Base-by-base conservation (phyloP, 2,888 invertebrate genomes). In the Cheilosia variabilis region DNA sequence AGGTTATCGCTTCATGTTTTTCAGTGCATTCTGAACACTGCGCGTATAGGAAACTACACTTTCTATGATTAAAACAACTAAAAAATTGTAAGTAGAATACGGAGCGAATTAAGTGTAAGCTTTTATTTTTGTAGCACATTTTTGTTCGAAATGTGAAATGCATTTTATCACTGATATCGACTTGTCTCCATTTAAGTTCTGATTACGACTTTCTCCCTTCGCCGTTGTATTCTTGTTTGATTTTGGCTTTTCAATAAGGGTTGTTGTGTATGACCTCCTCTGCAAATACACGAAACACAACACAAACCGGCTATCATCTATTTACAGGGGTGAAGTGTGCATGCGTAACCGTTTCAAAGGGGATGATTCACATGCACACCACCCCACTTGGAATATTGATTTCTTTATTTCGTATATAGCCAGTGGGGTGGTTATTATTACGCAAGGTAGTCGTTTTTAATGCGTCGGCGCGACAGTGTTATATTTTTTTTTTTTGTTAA, bases 261-360 rank as follows among this genome's bases (percentile, higher is more conserved):
- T 78, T 53, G 69, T 15, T 78, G 24, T 41, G 9, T 78, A 45
- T 41, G 9, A 52, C 27, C 17, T 57, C 24, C 15, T 9, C 31
- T 62, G n/a, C 10, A 34, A 73, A 62, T 13, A 58, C n/a, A 37
- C 31, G 2, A 31, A 27, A 27, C 7, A 31, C 31, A 9, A 9
- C 9, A 73, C 27, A 53, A 60, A 76, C 45, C 17, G 17, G 17
- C 7, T 13, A n/a, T 7, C 41, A 37, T 1, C 5, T n/a, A 37
- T 43, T 58, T 58, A 10, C 45, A 53, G 62, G 81, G 80, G 71
- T 68, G 77, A 53, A 58, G 34, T 76, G 60, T 76, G 60, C 76
- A 80, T 84, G 84, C 84, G 84, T 84, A 80, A 71, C 63, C n/a
- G 50, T 43, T 53, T 71, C 4, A 71, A 55, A 53, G 57, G 84